A percentile compares a stretch with the other conserved stretches of the same genome.
phyloP scores from a whole-genome alignment of 2,888 invertebrate genomes.

The Ormyrus labotus region DNA sequence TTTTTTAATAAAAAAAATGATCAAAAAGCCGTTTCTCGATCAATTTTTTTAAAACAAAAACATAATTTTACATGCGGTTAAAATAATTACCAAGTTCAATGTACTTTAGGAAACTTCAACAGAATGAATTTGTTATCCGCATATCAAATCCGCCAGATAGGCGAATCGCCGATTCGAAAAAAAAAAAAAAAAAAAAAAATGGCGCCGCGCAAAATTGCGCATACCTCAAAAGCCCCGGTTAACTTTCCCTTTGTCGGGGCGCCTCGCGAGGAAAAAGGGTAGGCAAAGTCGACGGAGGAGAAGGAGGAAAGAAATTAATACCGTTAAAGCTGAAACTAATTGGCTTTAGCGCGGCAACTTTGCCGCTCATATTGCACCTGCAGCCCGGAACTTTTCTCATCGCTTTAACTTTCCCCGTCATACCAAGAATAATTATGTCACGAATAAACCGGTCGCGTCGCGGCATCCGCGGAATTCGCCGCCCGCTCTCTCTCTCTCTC shows the following conservation, averaged over 20 bases:
- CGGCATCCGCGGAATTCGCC: slow-evolving; percentile 45
- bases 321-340: slow-evolving; percentile 40
- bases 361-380: slow-evolving; percentile 2
- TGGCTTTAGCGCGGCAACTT: slow-evolving; percentile 28
- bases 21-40: too few species aligned
- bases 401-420: slow-evolving; percentile 29
- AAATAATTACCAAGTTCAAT: too few species aligned
- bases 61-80: too few species aligned
- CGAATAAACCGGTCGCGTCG: slow-evolving; percentile 36
- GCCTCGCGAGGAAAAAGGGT: not conserved
- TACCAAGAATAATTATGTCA: slow-evolving; percentile 50
- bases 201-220: not conserved
- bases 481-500: not conserved
- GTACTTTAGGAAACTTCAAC: too few species aligned
- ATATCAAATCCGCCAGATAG: too few species aligned
- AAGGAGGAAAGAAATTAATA: slow-evolving; percentile 33
- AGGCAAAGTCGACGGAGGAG: not conserved
- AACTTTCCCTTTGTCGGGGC: slow-evolving; percentile 9
- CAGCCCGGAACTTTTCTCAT: slow-evolving; percentile 32
- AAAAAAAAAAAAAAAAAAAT: not conserved
- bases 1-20: too few species aligned
- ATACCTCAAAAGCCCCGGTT: not conserved
- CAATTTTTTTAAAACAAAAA: too few species aligned
- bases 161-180: not conserved
- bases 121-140: too few species aligned